phyloP scores from a whole-genome alignment of 1,140 invertebrate genomes.

The Megalopta genalis region DNA sequence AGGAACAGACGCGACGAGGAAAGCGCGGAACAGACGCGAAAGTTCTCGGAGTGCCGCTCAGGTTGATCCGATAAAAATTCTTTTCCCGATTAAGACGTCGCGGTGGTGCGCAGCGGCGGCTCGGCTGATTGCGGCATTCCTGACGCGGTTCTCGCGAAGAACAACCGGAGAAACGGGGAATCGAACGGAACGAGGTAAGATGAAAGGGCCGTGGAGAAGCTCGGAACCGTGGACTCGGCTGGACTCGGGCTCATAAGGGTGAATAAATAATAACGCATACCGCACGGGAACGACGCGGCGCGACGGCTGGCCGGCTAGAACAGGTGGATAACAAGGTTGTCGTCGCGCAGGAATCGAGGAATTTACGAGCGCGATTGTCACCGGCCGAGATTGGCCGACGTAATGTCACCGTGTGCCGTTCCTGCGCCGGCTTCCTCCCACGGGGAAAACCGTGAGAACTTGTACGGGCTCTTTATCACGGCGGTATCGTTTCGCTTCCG shows the following conservation, averaged over 20 bases:
- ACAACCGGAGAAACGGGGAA: slow-evolving; percentile 1
- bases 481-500: slow-evolving; percentile 17
- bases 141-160: slow-evolving; percentile 4
- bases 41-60: neutral
- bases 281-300: neutral
- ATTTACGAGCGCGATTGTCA: slow-evolving; percentile 48
- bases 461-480: slow-evolving; percentile 43
- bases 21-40: neutral
- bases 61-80: slow-evolving; percentile 17
- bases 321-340: slow-evolving; percentile 11
- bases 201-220: neutral
- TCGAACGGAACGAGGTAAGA: slow-evolving; percentile 22
- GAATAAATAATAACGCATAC: slow-evolving; percentile 28
- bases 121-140: slow-evolving; percentile 38
- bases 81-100: slow-evolving; percentile 37
- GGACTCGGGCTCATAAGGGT: neutral
- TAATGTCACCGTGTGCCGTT: slow-evolving; percentile 52
- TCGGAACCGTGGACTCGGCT: slow-evolving; percentile 1
- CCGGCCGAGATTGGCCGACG: slow-evolving; percentile 51
- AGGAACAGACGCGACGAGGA: neutral
- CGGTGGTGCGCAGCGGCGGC: slow-evolving; percentile 5
- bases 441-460: slow-evolving; percentile 44
- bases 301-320: neutral
- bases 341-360: slow-evolving; percentile 36
- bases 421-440: slow-evolving; percentile 47